phyloP scores from a whole-genome alignment of 2,888 invertebrate species.

The Heliconius ethilla region DNA sequence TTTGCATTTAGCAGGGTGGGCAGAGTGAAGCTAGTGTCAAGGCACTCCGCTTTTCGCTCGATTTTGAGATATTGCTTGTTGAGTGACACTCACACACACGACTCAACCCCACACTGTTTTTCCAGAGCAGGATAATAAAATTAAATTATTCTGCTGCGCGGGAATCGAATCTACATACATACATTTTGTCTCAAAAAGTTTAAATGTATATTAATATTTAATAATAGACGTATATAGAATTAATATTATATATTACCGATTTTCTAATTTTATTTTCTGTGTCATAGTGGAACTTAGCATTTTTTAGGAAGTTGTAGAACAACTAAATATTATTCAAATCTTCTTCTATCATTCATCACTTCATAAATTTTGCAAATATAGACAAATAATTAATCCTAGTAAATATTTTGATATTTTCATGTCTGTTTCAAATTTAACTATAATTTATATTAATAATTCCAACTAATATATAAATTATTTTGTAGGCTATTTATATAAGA shows the following conservation, averaged over 20 bases:
- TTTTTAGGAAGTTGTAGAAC: neutral
- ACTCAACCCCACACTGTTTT: too few relatives aligned
- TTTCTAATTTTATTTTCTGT: neutral
- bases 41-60: too few relatives aligned
- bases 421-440: neutral
- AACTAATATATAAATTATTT: neutral
- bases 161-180: neutral
- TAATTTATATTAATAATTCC: neutral
- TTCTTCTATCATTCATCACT: neutral
- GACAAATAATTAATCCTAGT: neutral
- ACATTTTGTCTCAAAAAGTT: slow-evolving; percentile 10
- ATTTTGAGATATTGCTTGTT: too few relatives aligned
- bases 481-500: neutral
- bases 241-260: slow-evolving; percentile 7
- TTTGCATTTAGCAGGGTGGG: too few relatives aligned
- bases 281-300: neutral
- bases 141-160: too few relatives aligned
- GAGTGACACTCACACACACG: too few relatives aligned
- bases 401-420: neutral
- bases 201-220: neutral
- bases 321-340: neutral
- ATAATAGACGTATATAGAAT: slow-evolving; percentile 13
- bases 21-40: too few relatives aligned
- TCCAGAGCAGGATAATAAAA: too few relatives aligned
- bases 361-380: neutral